These are phyloP conservation scores for Cataglyphis altisquamis DNA, from an alignment of 2,888 invertebrate genomes.

Conservation along the genomic window DNA sequence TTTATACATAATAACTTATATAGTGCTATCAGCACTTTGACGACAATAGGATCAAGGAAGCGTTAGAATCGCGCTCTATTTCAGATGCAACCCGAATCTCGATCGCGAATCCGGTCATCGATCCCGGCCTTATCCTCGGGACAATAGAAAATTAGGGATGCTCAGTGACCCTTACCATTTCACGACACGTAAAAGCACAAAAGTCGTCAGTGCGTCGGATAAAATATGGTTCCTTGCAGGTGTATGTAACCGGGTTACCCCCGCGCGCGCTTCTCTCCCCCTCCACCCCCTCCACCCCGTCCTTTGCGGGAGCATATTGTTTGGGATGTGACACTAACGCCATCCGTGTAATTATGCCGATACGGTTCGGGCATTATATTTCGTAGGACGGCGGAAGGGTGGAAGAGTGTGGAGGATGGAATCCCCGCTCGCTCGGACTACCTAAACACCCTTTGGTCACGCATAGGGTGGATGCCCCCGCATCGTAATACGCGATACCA, in stretches of 20 bases:
- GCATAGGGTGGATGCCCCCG: slow-evolving; percentile 66
- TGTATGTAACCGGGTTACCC: slow-evolving; percentile 67
- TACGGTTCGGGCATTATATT: slow-evolving; percentile 75
- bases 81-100: slow-evolving; percentile 30
- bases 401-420: slow-evolving; percentile 23
- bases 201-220: slow-evolving; percentile 68
- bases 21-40: not conserved
- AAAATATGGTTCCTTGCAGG: slow-evolving; percentile 77
- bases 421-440: slow-evolving; percentile 59
- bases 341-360: slow-evolving; percentile 82
- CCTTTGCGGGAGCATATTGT: slow-evolving; percentile 68
- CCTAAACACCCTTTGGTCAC: slow-evolving; percentile 74
- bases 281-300: not conserved
- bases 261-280: slow-evolving; percentile 61
- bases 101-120: slow-evolving; percentile 38
- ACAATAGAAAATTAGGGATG: slow-evolving; percentile 75
- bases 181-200: slow-evolving; percentile 70
- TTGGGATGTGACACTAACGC: slow-evolving; percentile 80
- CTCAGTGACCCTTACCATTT: slow-evolving; percentile 71
- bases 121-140: slow-evolving; percentile 65
- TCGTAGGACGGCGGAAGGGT: slow-evolving; percentile 59
- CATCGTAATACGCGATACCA: slow-evolving; percentile 58
- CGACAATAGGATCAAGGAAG: not conserved
- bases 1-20: not conserved
- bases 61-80: slow-evolving; percentile 22